Conservation (phyloP, 2,113 vertebrate species). For the Sprattus sprattus region DNA sequence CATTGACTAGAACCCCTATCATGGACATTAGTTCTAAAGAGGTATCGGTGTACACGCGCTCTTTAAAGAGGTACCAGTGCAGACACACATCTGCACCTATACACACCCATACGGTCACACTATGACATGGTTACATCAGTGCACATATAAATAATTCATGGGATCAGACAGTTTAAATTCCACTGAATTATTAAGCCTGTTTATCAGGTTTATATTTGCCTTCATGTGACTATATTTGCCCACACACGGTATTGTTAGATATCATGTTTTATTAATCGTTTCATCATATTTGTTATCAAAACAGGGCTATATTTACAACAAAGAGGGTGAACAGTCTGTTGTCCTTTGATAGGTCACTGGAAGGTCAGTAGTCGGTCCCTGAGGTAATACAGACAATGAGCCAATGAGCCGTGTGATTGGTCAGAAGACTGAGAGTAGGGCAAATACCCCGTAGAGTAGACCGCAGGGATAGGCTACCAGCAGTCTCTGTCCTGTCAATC, state of each 20-base stretch:
- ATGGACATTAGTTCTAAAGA: background rate
- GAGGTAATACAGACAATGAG: background rate
- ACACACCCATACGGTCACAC: background rate
- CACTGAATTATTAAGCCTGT: conserved; percentile 40
- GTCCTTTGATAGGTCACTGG: background rate
- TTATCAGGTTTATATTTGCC: background rate
- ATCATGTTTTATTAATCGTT: conserved; percentile 11
- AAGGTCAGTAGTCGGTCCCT: background rate
- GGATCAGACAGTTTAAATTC: conserved; percentile 29
- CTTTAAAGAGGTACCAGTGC: background rate
- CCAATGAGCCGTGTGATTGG: background rate
- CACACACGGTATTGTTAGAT: background rate
- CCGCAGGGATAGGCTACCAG: conserved; percentile 86
- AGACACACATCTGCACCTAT: background rate
- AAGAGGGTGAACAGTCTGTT: background rate
- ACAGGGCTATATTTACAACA: conserved; percentile 12
- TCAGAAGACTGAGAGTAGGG: conserved; percentile 85
- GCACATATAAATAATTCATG: conserved; percentile 33
- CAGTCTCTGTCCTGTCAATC: conserved; percentile 87
- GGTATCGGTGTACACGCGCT: background rate
- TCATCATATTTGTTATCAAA: background rate
- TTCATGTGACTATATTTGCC: background rate
- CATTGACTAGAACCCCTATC: background rate
- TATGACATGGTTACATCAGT: background rate
- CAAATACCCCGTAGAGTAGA: conserved; percentile 85